Evolutionary conservation across 2,888 invertebrate species (phyloP).

Genomic region (Lasiommata megera): DNA sequence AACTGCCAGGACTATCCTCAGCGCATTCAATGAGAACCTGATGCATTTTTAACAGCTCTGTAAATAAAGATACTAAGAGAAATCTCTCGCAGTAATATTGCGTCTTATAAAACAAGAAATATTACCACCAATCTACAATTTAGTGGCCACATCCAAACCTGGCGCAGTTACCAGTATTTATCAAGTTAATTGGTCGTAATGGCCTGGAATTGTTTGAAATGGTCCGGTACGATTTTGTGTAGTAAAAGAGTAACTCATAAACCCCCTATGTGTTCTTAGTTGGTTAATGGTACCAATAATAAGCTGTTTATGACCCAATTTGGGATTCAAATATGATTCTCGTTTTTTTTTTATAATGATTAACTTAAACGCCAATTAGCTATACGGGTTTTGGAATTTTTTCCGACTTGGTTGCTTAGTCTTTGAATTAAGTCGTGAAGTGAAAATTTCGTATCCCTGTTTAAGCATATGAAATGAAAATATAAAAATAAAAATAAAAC

Average conservation of each 20-base stretch:
- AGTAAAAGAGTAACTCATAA: constrained; percentile 70
- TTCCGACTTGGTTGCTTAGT: background rate
- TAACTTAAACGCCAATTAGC: constrained; percentile 72
- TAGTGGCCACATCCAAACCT: constrained; percentile 7
- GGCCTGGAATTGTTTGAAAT: constrained; percentile 67
- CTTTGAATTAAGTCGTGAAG: too few species aligned
- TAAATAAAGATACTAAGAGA: too few species aligned
- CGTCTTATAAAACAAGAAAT: too few species aligned
- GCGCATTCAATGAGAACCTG: too few species aligned
- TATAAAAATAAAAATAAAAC: too few species aligned
- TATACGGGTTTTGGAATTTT: constrained; percentile 4
- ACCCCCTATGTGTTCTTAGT: constrained; percentile 70
- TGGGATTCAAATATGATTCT: constrained; percentile 55
- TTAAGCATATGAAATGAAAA: too few species aligned
- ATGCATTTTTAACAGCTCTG: too few species aligned
- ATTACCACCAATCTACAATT: background rate
- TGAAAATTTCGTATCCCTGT: too few species aligned
- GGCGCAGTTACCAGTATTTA: constrained; percentile 56
- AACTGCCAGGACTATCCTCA: too few species aligned
- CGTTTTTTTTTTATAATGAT: constrained; percentile 55
- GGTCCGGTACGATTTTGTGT: constrained; percentile 72
- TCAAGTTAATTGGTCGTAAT: constrained; percentile 76
- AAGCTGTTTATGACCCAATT: constrained; percentile 75
- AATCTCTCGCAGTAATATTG: too few species aligned
- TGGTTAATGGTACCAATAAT: constrained; percentile 71